phyloP scores from a whole-genome alignment of 2,113 vertebrate genomes.

The Pardalotus punctatus region DNA sequence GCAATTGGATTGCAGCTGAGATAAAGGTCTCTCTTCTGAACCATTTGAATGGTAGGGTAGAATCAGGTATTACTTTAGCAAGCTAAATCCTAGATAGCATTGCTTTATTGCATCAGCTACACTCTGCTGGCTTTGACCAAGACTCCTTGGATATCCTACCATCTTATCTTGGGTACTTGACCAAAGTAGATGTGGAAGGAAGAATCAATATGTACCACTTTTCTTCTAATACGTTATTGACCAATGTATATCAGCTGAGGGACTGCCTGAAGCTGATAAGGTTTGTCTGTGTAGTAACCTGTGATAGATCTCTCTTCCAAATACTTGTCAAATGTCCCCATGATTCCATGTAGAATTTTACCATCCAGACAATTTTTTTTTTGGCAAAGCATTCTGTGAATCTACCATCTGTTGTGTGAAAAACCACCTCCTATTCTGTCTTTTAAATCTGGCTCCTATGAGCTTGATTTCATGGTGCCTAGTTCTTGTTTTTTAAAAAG shows the following conservation, averaged over 20 bases:
- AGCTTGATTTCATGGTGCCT: neutral
- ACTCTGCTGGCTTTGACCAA: neutral
- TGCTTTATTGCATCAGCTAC: neutral
- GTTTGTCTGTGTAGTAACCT: neutral
- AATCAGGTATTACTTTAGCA: neutral
- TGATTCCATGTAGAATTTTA: neutral
- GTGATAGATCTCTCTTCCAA: neutral
- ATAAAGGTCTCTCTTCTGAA: neutral
- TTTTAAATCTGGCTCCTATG: neutral
- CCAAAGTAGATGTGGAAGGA: neutral
- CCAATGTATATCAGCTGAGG: neutral
- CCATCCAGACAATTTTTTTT: neutral
- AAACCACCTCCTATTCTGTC: neutral
- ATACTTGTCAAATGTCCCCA: neutral
- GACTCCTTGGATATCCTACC: neutral
- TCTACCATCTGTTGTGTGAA: slow-evolving; percentile 48
- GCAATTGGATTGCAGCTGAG: neutral
- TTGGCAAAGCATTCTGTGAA: neutral
- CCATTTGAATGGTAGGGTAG: neutral
- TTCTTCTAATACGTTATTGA: neutral
- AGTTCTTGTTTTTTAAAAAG: neutral
- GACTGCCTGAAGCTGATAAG: neutral
- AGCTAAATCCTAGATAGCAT: neutral
- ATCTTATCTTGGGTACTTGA: neutral
- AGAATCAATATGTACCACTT: neutral